A percentile compares a stretch with the other conserved stretches of the same genome.
Conservation (phyloP, 2,797 vertebrate species). For the Sebastes aleutianus region DNA sequence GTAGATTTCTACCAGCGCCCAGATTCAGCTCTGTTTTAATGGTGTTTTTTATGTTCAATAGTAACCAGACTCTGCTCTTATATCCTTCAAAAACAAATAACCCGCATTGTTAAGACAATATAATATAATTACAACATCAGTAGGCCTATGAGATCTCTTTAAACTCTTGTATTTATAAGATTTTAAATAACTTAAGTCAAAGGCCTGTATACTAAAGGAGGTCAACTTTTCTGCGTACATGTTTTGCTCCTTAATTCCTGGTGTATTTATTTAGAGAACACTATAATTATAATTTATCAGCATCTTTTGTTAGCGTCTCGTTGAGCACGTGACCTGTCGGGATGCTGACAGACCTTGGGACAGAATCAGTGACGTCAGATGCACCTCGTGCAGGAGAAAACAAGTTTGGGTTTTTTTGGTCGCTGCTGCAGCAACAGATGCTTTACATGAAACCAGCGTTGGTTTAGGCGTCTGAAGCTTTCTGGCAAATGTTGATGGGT, state of each 20-base stretch:
- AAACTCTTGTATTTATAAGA: background rate
- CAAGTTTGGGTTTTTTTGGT: slow-evolving; percentile 25
- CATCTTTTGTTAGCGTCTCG: background rate
- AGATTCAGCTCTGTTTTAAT: background rate
- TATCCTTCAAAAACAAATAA: background rate
- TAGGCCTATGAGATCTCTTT: no score
- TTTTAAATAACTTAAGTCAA: background rate
- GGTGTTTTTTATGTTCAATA: background rate
- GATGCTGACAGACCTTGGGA: slow-evolving; percentile 20
- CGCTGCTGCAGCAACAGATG: slow-evolving; percentile 54
- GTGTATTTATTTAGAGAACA: background rate
- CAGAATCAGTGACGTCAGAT: slow-evolving; percentile 45
- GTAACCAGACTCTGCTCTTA: background rate
- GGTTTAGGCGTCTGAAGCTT: slow-evolving; percentile 76
- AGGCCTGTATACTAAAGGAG: no score
- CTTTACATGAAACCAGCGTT: slow-evolving; percentile 65
- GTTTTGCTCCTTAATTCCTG: background rate
- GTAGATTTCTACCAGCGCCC: background rate
- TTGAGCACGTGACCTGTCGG: background rate
- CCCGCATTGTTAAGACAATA: background rate
- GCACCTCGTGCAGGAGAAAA: background rate
- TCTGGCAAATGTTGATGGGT: slow-evolving; percentile 36
- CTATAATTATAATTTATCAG: background rate
- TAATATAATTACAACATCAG: background rate
- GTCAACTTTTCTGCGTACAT: background rate